Conservation (phyloP, 2,888 invertebrate genomes). For the Limnephilus lunatus region DNA sequence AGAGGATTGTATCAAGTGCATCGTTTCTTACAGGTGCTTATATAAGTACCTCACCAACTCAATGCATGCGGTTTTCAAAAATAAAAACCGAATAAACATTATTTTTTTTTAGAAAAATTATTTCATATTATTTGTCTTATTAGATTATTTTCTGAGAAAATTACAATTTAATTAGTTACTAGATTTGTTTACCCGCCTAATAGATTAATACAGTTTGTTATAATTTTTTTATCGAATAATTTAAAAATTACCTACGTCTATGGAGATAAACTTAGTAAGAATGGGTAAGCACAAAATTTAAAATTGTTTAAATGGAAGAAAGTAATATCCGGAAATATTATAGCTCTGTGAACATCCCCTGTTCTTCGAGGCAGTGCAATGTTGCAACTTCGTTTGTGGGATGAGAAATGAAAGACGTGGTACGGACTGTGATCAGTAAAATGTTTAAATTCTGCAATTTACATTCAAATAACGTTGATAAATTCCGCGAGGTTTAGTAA, state of each 20-base stretch:
- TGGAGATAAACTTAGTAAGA: not conserved
- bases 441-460: no score
- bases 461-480: no score
- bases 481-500: no score
- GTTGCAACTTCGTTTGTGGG: conserved; percentile 15
- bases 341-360: conserved; percentile 20
- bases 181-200: no score
- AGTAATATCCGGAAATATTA: not conserved
- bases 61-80: no score
- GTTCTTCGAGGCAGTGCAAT: conserved; percentile 15
- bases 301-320: not conserved
- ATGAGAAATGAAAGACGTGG: not conserved
- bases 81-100: not conserved
- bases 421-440: not conserved
- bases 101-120: no score
- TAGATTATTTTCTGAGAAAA: no score
- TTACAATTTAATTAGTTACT: no score
- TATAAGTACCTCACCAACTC: not conserved
- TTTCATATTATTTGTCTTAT: no score
- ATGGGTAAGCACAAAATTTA: not conserved
- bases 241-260: not conserved
- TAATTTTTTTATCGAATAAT: no score
- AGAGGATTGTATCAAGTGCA: not conserved
- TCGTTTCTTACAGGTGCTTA: not conserved
- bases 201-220: no score